Percentiles rank a stretch among this genome's conserved stretches.
phyloP scores from a whole-genome alignment of 1,140 invertebrate genomes.

The Chrysomallon squamiferum region DNA sequence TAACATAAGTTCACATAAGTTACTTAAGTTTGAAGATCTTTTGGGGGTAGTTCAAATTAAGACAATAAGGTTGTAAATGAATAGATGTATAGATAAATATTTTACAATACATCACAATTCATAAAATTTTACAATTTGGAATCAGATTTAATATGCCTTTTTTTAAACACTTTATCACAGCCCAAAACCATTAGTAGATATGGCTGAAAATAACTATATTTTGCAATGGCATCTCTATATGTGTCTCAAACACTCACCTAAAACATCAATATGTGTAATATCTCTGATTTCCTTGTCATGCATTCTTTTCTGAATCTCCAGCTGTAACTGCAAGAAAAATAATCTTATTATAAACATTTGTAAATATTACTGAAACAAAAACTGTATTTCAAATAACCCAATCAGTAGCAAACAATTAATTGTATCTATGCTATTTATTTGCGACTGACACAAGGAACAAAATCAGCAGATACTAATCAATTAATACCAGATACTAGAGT shows the following conservation, averaged over 20 bases:
- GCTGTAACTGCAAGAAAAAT: slow-evolving; percentile 29
- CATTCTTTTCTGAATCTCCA: slow-evolving; percentile 40
- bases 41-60: no score
- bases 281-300: slow-evolving; percentile 45
- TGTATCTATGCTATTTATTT: not conserved
- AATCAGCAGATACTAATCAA: not conserved
- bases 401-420: not conserved
- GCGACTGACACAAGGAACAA: not conserved
- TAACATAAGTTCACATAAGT: not conserved
- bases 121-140: no score
- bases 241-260: slow-evolving; percentile 28
- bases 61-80: no score
- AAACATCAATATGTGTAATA: slow-evolving; percentile 36
- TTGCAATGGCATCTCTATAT: not conserved
- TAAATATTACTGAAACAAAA: not conserved
- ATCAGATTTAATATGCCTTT: no score
- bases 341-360: not conserved
- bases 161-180: no score
- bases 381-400: not conserved
- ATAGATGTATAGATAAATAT: no score
- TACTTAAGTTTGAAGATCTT: no score
- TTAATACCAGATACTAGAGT: not conserved
- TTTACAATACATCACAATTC: no score
- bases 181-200: no score
- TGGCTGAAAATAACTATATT: no score